These are phyloP conservation scores for Tipula helvola DNA, from an alignment of 2,888 invertebrate species.

Conservation along the genomic window DNA sequence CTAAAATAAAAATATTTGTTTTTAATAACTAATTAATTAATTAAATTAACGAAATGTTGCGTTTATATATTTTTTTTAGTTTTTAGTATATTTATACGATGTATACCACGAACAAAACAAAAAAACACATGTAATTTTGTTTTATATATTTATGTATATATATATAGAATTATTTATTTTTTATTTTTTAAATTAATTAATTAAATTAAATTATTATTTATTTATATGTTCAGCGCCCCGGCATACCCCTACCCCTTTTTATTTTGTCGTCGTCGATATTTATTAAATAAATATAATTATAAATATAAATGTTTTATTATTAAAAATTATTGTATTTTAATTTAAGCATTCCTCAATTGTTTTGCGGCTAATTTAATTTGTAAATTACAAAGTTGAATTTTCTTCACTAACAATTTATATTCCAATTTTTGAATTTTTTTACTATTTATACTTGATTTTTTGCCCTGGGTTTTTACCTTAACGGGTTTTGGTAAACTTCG, in stretches of 20 bases:
- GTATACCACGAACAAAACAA: neutral
- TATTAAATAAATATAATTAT: neutral
- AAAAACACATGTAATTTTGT: neutral
- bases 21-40: neutral
- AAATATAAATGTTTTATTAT: neutral
- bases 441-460: conserved; percentile 4
- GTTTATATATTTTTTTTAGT: neutral
- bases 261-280: neutral
- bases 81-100: neutral
- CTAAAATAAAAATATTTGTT: neutral
- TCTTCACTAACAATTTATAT: conserved; percentile 4
- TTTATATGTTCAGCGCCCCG: neutral
- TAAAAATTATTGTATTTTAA: neutral
- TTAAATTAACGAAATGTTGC: neutral
- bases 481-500: neutral
- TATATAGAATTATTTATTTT: neutral
- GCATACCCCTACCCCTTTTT: neutral
- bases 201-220: neutral
- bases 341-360: neutral
- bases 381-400: neutral
- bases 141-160: neutral
- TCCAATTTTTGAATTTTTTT: conserved; percentile 4
- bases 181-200: neutral
- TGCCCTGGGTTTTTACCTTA: neutral
- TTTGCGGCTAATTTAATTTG: conserved; percentile 4